These are phyloP conservation scores for Diadumene lineata DNA, from an alignment of 92 coral and sea anemone genomes.

Conservation along the genomic window DNA sequence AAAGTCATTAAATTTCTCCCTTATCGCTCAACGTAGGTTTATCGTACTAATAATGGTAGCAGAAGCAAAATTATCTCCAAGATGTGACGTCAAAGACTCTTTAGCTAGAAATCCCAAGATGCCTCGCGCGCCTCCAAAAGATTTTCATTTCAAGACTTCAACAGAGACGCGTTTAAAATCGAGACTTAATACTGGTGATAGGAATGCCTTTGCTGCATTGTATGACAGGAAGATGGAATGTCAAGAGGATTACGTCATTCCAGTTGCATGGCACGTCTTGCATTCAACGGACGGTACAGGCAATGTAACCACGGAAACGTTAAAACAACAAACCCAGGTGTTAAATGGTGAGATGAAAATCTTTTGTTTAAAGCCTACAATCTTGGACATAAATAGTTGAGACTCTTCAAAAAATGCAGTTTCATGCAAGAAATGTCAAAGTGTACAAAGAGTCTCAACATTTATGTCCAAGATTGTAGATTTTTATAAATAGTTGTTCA, in stretches of 20 bases:
- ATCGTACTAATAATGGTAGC: not conserved
- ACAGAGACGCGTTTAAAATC: slow-evolving; percentile 31
- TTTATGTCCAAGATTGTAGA: not conserved
- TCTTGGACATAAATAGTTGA: not conserved
- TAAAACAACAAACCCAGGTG: slow-evolving; percentile 62
- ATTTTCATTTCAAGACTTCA: slow-evolving; percentile 31
- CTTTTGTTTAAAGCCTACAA: no score
- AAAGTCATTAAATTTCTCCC: no score
- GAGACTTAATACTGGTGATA: slow-evolving; percentile 34
- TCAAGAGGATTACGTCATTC: slow-evolving; percentile 63
- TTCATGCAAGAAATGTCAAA: not conserved
- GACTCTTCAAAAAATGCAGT: not conserved
- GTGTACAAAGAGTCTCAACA: no score
- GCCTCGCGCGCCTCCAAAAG: slow-evolving; percentile 45
- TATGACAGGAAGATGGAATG: slow-evolving; percentile 43
- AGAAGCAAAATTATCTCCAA: slow-evolving; percentile 26
- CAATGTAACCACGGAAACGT: slow-evolving; percentile 47
- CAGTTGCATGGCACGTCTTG: slow-evolving; percentile 86
- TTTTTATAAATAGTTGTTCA: not conserved
- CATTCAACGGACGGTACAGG: slow-evolving; percentile 55
- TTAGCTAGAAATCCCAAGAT: slow-evolving; percentile 48
- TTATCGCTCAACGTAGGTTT: no score
- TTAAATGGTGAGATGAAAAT: slow-evolving; percentile 74
- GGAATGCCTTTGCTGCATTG: slow-evolving; percentile 44
- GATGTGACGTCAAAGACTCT: slow-evolving; percentile 59